These are phyloP conservation scores for Rhinophrynus dorsalis DNA, from an alignment of 2,797 vertebrate species.

Conservation along the genomic window DNA sequence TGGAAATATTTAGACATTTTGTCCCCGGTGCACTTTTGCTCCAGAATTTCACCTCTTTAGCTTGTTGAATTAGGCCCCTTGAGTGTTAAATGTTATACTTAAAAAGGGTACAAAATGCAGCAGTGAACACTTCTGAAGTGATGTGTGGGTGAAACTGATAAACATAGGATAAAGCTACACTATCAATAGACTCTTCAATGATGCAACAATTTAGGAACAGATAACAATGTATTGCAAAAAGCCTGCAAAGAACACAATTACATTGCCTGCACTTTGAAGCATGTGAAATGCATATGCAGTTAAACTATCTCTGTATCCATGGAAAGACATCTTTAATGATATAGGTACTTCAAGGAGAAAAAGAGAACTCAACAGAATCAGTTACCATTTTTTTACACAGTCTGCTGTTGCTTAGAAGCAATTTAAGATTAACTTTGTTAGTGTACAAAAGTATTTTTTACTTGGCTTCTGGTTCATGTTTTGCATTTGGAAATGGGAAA, in stretches of 20 bases:
- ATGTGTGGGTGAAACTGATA: too few relatives aligned
- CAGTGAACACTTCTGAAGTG: too few relatives aligned
- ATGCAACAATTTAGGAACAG: too few relatives aligned
- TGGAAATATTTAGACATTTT: too few relatives aligned
- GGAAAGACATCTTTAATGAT: constrained; percentile 40
- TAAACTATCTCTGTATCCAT: background rate
- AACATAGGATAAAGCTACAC: too few relatives aligned
- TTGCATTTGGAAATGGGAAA: constrained; percentile 26
- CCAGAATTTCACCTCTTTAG: too few relatives aligned
- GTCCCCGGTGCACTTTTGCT: too few relatives aligned
- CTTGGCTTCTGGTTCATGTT: constrained; percentile 42
- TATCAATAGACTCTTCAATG: too few relatives aligned
- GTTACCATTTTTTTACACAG: constrained; percentile 27
- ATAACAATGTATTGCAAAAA: too few relatives aligned
- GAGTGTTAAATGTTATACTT: too few relatives aligned
- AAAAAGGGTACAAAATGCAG: too few relatives aligned
- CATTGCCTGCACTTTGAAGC: background rate
- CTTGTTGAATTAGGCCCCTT: too few relatives aligned
- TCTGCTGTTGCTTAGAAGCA: constrained; percentile 38
- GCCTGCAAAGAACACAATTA: background rate
- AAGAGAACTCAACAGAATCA: constrained; percentile 7
- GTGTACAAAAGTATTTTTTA: constrained; percentile 30
- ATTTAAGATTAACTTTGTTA: constrained; percentile 45
- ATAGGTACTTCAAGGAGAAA: constrained; percentile 16
- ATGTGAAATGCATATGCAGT: constrained; percentile 25